Evolutionary conservation across 2,888 invertebrate species (phyloP).

Genomic region (Macropis europaea): DNA sequence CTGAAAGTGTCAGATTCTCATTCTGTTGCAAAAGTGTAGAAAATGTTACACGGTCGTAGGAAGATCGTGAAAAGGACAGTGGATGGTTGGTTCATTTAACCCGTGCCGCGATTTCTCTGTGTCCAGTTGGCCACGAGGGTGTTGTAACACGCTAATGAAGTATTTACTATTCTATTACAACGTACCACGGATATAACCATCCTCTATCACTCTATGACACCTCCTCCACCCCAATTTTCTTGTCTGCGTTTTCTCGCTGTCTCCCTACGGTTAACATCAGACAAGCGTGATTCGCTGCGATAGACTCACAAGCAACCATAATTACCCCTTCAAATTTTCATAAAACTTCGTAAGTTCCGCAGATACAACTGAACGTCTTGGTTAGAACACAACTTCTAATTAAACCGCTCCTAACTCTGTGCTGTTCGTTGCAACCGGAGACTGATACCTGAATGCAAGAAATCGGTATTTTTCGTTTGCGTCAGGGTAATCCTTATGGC

Average conservation of each 20-base stretch:
- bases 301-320: not conserved
- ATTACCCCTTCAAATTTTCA: not conserved
- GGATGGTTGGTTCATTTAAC: slow-evolving; percentile 45
- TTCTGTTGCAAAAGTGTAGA: no score
- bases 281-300: not conserved
- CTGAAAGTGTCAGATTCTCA: no score
- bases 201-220: slow-evolving; percentile 3
- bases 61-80: slow-evolving; percentile 11
- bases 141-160: slow-evolving; percentile 70
- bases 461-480: no score
- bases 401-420: no score
- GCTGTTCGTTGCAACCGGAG: no score
- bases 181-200: slow-evolving; percentile 36
- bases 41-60: no score
- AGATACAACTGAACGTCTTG: no score
- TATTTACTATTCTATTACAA: slow-evolving; percentile 74
- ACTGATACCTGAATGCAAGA: no score
- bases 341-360: not conserved
- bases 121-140: slow-evolving; percentile 58
- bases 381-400: no score
- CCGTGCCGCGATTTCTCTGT: slow-evolving; percentile 44
- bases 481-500: no score
- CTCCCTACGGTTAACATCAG: not conserved
- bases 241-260: not conserved
- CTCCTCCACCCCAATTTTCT: not conserved